Percentiles rank a stretch among this genome's conserved stretches.
Evolutionary conservation across 2,113 vertebrate species (phyloP).

Genomic region (Odontophorus gujanensis): DNA sequence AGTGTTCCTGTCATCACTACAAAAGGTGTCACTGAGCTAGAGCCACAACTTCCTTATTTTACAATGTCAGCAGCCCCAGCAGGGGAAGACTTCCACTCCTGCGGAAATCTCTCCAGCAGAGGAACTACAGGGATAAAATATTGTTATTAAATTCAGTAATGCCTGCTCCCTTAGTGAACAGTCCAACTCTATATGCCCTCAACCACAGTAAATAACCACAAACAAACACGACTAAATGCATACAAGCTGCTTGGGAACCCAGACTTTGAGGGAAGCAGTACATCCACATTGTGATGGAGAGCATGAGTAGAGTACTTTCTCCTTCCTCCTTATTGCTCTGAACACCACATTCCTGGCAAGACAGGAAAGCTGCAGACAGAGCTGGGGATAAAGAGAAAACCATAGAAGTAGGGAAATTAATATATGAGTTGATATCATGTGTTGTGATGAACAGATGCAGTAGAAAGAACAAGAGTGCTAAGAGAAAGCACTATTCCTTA

Average conservation of each 20-base stretch:
- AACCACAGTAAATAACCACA: neutral
- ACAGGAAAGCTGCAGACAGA: neutral
- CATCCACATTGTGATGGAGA: neutral
- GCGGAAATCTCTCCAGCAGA: neutral
- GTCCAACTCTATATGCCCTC: too few species aligned
- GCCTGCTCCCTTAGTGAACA: neutral
- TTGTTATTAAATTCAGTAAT: neutral
- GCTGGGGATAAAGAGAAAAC: neutral
- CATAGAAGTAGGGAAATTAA: neutral
- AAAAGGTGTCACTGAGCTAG: neutral
- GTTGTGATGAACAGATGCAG: neutral
- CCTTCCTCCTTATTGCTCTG: neutral
- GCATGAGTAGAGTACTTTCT: neutral
- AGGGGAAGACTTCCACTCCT: neutral
- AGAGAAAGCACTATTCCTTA: neutral
- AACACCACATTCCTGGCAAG: neutral
- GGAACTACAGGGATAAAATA: neutral
- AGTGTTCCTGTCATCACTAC: neutral
- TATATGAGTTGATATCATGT: too few species aligned
- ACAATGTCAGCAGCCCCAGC: neutral
- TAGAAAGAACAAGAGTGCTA: neutral
- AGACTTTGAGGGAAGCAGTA: neutral
- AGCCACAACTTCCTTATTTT: neutral
- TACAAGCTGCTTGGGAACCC: neutral
- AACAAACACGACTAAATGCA: neutral